phyloP scores from a whole-genome alignment of 2,888 invertebrate genomes.

The Nyleta sp. region DNA sequence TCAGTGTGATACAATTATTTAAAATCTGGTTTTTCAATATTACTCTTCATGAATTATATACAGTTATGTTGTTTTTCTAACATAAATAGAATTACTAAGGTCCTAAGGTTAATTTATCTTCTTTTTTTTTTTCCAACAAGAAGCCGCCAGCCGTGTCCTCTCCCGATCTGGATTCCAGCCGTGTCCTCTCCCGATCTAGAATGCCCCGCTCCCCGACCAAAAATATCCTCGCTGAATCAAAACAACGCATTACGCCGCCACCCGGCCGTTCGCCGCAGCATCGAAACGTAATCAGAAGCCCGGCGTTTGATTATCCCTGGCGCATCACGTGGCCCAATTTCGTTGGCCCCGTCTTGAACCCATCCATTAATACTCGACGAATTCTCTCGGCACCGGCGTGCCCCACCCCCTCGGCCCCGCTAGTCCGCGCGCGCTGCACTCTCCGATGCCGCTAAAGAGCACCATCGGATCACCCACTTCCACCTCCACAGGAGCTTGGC shows the following conservation, averaged over 20 bases:
- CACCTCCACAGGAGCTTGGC: constrained; percentile 50
- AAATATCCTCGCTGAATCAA: constrained; percentile 33
- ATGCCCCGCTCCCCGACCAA: constrained; percentile 10
- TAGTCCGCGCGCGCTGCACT: constrained; percentile 29
- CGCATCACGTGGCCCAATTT: constrained; percentile 50
- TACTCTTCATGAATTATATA: too few species aligned
- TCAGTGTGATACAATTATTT: too few species aligned
- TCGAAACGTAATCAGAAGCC: constrained; percentile 35
- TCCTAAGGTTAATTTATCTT: too few species aligned
- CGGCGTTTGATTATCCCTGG: constrained; percentile 38
- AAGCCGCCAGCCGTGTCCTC: too few species aligned
- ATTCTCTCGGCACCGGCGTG: constrained; percentile 21
- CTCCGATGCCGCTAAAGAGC: constrained; percentile 11
- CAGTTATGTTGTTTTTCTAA: too few species aligned
- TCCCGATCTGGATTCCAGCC: too few species aligned
- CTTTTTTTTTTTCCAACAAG: too few species aligned
- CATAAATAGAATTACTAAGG: too few species aligned
- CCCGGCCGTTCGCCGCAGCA: constrained; percentile 4
- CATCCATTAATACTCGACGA: constrained; percentile 42
- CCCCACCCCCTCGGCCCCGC: not conserved
- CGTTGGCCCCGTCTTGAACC: constrained; percentile 35
- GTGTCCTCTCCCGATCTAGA: too few species aligned
- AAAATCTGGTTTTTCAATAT: too few species aligned
- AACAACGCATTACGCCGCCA: constrained; percentile 24
- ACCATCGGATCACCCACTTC: constrained; percentile 39